Evolutionary conservation across 2,797 vertebrate species (phyloP), one percentile per base, ranked within the genome.

Genomic region (Cichlasoma orientale): DNA sequence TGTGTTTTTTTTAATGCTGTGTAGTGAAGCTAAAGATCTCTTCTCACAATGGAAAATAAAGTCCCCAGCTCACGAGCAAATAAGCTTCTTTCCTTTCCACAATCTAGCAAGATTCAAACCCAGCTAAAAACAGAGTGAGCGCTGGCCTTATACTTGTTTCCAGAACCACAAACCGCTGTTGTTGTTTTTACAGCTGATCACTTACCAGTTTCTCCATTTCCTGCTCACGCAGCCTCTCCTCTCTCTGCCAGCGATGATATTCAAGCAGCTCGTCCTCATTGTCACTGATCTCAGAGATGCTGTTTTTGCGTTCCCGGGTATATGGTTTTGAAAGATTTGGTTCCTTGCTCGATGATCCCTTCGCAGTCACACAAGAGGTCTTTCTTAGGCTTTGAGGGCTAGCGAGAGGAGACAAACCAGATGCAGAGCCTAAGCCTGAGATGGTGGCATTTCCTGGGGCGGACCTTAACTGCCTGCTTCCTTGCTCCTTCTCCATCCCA

Each of bases 181-280:
- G 25, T 29, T 68, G 25, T 68, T 31, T 6, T 7, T 50, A 7
- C 4, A 18, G 47, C 23, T n/a, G 4, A 68, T 69, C 8, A 82
- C 97, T 97, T 88, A 99, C 98, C 97, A 98, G 94, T 85, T 96
- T 97, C 91, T 99, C 97, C 97, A 97, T 98, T 91, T 99, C 97
- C 93, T 99, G 98, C 84, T 99, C 98, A 1, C 97, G 95, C 77
- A 99, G 94, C 44, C 98, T 94, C 92, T 99, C 98, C 73, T 98
- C 97, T 56, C 96, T 95, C 92, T 99, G 98, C 88, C 96, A 93
- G 31, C 97, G 96, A 86, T 99, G 98, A 87, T 99, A 99, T 84
- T 98, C 97, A 91, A 98, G 88, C 72, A 99, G 89, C 69, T 98
- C 97, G 0, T 97, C 97, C 90, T 99, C 98, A 0, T 97, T 97